Evolutionary conservation across 1,140 invertebrate genomes (phyloP), one percentile per base, ranked within the genome.

Genomic region (Andricus grossulariae): DNA sequence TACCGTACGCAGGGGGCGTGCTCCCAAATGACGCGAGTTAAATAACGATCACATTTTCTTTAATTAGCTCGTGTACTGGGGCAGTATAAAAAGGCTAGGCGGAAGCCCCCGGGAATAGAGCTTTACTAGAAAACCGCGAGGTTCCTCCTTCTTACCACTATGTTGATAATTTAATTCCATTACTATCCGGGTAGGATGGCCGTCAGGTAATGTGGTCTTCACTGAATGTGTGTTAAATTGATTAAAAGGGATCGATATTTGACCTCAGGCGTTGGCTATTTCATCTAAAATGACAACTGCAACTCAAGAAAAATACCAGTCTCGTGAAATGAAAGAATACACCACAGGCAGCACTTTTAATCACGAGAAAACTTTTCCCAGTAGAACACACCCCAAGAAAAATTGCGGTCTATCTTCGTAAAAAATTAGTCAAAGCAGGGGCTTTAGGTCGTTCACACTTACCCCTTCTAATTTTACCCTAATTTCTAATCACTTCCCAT

Each of bases 121-220:
- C 32, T 55, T 55, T 55, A 19, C 16, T 55, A 66, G 39, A 15
- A 39, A 66, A 66, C 60, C 60, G 60, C 60, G 60, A 45, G 5
- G 60, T 39, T 66, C 60, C 60, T 39, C 25, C 39, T 66, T 66
- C 60, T 39, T 21, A 39, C 60, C 60, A 45, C 60, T 66, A 66
- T 39, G 39, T 66, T 66, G 45, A 66, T 66, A 66, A 66, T 66
- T 66, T 66, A 66, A 66, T 66, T 39, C 60, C 60, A 66, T 66
- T 66, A 66, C 60, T 39, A 66, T 39, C 60, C 39, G 60, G 60
- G 16, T 66, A 66, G 60, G 60, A 39, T 32, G 60, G 60, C n/a
- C 60, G 15, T 45, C 25, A 45, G 25, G 60, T 66, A 39, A 66
- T 66, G 60, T 39, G 32, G 32, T 39, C 15, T 66, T 66, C 60